Base-by-base conservation (phyloP, 2,888 invertebrate species). In the Dastarcus helophoroides region DNA sequence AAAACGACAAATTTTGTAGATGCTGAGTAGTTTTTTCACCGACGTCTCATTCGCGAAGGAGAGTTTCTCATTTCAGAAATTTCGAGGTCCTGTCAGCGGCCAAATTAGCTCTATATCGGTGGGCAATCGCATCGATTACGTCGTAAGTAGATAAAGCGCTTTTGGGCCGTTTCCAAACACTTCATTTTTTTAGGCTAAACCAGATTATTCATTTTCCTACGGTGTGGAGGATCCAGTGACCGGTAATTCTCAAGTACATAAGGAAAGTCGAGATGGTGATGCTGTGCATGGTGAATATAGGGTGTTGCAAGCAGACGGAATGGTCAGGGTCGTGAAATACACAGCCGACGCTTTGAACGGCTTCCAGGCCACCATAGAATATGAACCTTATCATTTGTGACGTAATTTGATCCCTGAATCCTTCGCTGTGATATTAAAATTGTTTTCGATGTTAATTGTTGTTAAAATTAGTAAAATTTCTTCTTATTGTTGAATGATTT, bases 1-100 rank as follows among this genome's bases (percentile, higher is more conserved):
- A n/a, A n/a, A n/a, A n/a, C n/a, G n/a, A n/a, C n/a, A n/a, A n/a
- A n/a, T n/a, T n/a, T n/a, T n/a, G n/a, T n/a, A n/a, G n/a, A n/a
- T n/a, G n/a, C n/a, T n/a, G n/a, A n/a, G n/a, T n/a, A n/a, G n/a
- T n/a, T n/a, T n/a, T n/a, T n/a, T n/a, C n/a, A n/a, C n/a, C n/a
- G n/a, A n/a, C n/a, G n/a, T n/a, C n/a, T n/a, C n/a, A n/a, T n/a
- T n/a, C n/a, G n/a, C n/a, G n/a, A 63, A 62, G 2, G 69, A 72
- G 16, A 76, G 77, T 26, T 79, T 73, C 50, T 79, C 79, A 4
- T 81, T 75, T 57, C 72, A 75, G 49, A 71, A 75, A 42, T 81
- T 81, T 58, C 71, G 71, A 51, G 81, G 81, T 5, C 82, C 82
- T 11, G 80, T 81, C 14, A 77, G 76, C 48, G 81, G 80, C 1